Conservation (phyloP, 2,113 vertebrate species). For the Pollimyrus isidori region DNA sequence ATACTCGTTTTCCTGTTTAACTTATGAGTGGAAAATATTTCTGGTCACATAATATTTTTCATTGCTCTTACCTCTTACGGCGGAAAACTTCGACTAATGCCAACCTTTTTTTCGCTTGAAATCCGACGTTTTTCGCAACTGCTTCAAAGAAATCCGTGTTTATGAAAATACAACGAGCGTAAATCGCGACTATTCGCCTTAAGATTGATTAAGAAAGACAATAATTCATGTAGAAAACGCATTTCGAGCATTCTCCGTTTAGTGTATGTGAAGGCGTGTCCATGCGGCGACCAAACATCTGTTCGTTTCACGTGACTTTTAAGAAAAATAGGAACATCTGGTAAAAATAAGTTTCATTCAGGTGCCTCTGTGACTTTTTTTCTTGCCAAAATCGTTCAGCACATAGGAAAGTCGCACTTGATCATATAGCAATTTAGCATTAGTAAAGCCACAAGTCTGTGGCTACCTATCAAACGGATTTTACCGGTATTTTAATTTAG, state of each 20-base stretch:
- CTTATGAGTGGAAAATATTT: not conserved
- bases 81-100: slow-evolving; percentile 63
- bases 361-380: slow-evolving; percentile 28
- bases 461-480: not conserved
- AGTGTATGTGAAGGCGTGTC: slow-evolving; percentile 37
- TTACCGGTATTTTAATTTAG: not conserved
- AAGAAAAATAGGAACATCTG: slow-evolving; percentile 49
- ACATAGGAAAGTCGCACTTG: not conserved
- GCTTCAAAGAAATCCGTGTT: slow-evolving; percentile 36
- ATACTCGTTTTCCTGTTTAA: not conserved
- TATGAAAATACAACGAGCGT: slow-evolving; percentile 23
- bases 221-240: slow-evolving; percentile 17
- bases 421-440: not conserved
- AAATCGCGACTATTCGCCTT: slow-evolving; percentile 5
- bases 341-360: slow-evolving; percentile 49
- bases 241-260: slow-evolving; percentile 25
- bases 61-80: slow-evolving; percentile 46
- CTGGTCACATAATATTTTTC: slow-evolving; percentile 14
- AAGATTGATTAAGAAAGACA: slow-evolving; percentile 20
- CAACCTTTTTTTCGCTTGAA: slow-evolving; percentile 56
- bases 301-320: slow-evolving; percentile 44
- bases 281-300: slow-evolving; percentile 38
- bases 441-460: not conserved
- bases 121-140: slow-evolving; percentile 49
- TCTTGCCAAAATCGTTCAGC: not conserved